Conservation (phyloP, 2,113 vertebrate genomes). For the Phylloscopus trochilus region DNA sequence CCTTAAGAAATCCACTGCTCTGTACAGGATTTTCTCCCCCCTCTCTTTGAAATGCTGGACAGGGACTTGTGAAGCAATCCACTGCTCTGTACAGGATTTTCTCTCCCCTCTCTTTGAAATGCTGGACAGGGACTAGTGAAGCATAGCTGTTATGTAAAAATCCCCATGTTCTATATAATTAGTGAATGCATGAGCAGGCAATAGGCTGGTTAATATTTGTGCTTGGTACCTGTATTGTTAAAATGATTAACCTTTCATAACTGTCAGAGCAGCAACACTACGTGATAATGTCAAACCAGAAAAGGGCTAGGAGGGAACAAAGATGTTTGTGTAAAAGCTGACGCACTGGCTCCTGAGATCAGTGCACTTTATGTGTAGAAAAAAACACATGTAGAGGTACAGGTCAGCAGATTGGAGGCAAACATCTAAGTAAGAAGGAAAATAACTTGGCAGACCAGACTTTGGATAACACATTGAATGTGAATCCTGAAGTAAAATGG, state of each 20-base stretch:
- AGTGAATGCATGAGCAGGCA: neutral
- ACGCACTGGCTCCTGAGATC: neutral
- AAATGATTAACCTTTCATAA: neutral
- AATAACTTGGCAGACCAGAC: neutral
- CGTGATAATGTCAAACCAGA: neutral
- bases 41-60: neutral
- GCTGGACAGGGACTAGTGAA: neutral
- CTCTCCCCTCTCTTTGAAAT: neutral
- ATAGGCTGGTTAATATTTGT: neutral
- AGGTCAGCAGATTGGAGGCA: neutral
- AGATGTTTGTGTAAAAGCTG: neutral
- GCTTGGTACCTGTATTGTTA: neutral
- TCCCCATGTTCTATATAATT: neutral
- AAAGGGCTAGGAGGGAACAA: neutral
- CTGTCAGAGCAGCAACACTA: neutral
- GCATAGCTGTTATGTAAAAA: neutral
- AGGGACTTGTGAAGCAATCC: neutral
- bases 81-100: neutral
- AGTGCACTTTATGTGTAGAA: neutral
- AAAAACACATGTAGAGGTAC: neutral
- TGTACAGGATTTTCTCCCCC: neutral
- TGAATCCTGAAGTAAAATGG: neutral
- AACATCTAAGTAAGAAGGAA: neutral
- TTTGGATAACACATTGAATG: neutral
- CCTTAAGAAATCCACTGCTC: neutral